Evolutionary conservation across 2,888 invertebrate species (phyloP).

Genomic region (Cheilosia soror): DNA sequence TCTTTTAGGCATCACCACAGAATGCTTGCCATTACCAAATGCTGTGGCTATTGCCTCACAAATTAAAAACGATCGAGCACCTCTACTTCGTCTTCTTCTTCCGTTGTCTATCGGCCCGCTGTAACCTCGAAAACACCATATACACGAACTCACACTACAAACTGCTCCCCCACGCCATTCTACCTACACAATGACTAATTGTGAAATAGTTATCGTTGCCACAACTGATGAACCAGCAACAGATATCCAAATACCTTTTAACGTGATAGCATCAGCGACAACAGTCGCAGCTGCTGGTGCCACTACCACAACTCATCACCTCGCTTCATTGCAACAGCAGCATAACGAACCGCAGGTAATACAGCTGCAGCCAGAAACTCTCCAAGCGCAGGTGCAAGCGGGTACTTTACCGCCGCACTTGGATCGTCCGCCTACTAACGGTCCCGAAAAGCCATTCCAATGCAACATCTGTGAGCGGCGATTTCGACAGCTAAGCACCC

Average conservation of each 20-base stretch:
- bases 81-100: conserved; percentile 23
- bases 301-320: conserved; percentile 81
- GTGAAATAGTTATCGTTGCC: conserved; percentile 83
- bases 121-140: conserved; percentile 6
- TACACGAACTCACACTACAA: conserved; percentile 11
- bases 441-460: conserved; percentile 83
- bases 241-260: conserved; percentile 82
- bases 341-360: conserved; percentile 79
- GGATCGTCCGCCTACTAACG: conserved; percentile 76
- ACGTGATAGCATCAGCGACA: conserved; percentile 81
- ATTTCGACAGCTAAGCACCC: conserved; percentile 83
- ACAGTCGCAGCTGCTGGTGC: conserved; percentile 82
- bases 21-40: conserved; percentile 72
- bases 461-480: conserved; percentile 84
- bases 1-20: conserved; percentile 67
- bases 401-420: conserved; percentile 57
- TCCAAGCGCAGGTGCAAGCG: conserved; percentile 64
- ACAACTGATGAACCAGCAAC: conserved; percentile 78
- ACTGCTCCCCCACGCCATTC: conserved; percentile 25
- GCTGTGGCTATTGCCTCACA: conserved; percentile 67
- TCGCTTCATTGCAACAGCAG: conserved; percentile 70
- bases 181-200: conserved; percentile 81
- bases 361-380: conserved; percentile 75
- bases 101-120: conserved; percentile 25
- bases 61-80: conserved; percentile 58